phyloP scores from a whole-genome alignment of 2,113 vertebrate genomes.

The Athene noctua region DNA sequence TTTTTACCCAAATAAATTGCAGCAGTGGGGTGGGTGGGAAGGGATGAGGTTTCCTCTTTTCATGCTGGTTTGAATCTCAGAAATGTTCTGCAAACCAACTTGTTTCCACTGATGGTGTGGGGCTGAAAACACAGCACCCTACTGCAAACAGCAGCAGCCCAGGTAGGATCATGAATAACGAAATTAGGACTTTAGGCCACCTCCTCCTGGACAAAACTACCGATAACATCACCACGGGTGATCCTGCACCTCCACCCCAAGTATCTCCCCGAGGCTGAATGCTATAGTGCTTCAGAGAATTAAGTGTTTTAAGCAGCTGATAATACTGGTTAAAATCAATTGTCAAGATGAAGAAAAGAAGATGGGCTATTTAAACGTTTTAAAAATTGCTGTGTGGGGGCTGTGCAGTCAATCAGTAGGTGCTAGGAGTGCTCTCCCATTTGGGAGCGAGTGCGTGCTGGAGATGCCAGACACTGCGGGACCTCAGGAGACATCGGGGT shows the following conservation, averaged over 20 bases:
- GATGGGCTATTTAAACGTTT: neutral
- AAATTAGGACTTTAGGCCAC: neutral
- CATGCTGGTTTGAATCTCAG: neutral
- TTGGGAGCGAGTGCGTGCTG: accelerated
- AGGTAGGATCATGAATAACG: neutral
- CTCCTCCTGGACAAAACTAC: neutral
- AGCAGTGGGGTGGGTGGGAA: accelerated
- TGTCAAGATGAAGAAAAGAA: neutral
- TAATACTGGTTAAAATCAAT: conserved; percentile 23
- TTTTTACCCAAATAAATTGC: neutral
- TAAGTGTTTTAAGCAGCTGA: neutral
- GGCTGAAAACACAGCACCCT: neutral
- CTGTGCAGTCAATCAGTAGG: neutral
- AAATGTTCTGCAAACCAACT: neutral
- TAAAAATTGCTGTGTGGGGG: neutral
- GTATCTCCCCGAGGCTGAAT: neutral
- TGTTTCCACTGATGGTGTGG: neutral
- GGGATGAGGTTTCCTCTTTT: neutral
- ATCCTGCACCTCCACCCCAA: accelerated
- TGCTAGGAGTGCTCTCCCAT: neutral
- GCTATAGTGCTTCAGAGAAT: neutral
- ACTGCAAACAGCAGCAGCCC: neutral
- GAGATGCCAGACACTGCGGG: neutral
- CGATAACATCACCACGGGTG: neutral
- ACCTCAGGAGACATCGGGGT: accelerated